Conservation (phyloP, 2,888 invertebrate genomes). For the Erannis defoliaria region DNA sequence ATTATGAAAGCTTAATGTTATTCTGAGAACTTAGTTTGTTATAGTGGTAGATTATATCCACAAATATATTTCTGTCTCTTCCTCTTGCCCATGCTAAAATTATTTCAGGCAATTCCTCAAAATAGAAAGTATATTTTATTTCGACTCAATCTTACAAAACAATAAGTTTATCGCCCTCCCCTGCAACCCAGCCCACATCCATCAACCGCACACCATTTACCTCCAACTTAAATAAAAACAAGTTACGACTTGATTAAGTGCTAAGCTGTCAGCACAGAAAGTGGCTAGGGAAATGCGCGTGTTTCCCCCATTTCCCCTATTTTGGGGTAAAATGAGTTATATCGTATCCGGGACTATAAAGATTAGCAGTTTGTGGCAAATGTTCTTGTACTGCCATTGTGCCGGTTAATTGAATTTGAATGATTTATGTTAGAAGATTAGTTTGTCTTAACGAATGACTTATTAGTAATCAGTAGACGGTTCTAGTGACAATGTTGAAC, state of each 20-base stretch:
- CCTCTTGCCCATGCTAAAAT: background rate
- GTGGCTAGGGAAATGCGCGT: slow-evolving; percentile 42
- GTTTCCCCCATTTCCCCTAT: slow-evolving; percentile 36
- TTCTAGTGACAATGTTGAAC: background rate
- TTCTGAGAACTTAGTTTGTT: background rate
- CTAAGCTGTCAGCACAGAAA: slow-evolving; percentile 40
- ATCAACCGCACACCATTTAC: slow-evolving; percentile 35
- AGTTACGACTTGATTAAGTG: slow-evolving; percentile 44
- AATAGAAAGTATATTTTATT: background rate
- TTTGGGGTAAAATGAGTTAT: slow-evolving; percentile 47
- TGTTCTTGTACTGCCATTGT: slow-evolving; percentile 25
- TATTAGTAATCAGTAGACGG: slow-evolving; percentile 6
- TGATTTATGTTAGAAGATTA: slow-evolving; percentile 35
- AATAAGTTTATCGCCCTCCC: slow-evolving; percentile 1
- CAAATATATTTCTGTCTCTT: too few species aligned
- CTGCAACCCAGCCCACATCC: slow-evolving; percentile 19
- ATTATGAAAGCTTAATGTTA: background rate
- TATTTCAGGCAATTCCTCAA: background rate
- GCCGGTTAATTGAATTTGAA: slow-evolving; percentile 42
- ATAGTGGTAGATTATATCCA: background rate
- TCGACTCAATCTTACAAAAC: background rate
- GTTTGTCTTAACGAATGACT: slow-evolving; percentile 12
- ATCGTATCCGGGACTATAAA: slow-evolving; percentile 39
- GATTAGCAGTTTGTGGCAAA: slow-evolving; percentile 40
- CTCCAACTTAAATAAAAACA: slow-evolving; percentile 45